Conservation (phyloP, 2,113 vertebrate species). For the Ia io region DNA sequence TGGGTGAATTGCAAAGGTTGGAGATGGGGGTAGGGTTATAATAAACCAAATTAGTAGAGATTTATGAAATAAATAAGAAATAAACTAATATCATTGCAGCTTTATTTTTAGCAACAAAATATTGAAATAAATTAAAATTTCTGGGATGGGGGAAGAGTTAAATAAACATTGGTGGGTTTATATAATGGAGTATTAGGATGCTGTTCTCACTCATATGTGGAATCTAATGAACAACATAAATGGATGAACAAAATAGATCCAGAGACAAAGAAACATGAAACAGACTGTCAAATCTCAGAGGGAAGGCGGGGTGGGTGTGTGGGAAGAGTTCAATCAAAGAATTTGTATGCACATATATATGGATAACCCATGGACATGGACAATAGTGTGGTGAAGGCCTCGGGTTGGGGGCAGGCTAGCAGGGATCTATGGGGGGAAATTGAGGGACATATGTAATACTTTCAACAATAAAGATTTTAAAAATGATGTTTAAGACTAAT, state of each 20-base stretch:
- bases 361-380: no score
- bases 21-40: background rate
- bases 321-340: no score
- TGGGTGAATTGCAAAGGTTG: background rate
- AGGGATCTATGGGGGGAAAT: no score
- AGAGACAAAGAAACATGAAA: no score
- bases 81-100: background rate
- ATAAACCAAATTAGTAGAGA: background rate
- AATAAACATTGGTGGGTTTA: background rate
- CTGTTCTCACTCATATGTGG: background rate
- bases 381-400: no score
- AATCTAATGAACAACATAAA: no score
- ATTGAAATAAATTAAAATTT: background rate
- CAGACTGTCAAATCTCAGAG: no score
- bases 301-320: no score
- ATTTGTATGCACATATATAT: no score
- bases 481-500: background rate
- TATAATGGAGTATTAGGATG: background rate
- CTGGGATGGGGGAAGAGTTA: background rate
- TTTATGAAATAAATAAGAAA: background rate
- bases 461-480: background rate
- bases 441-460: no score
- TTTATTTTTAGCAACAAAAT: background rate
- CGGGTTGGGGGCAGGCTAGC: no score
- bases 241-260: no score